These are phyloP conservation scores for Suncus etruscus DNA, from an alignment of 2,113 vertebrate species.

Conservation along the genomic window DNA sequence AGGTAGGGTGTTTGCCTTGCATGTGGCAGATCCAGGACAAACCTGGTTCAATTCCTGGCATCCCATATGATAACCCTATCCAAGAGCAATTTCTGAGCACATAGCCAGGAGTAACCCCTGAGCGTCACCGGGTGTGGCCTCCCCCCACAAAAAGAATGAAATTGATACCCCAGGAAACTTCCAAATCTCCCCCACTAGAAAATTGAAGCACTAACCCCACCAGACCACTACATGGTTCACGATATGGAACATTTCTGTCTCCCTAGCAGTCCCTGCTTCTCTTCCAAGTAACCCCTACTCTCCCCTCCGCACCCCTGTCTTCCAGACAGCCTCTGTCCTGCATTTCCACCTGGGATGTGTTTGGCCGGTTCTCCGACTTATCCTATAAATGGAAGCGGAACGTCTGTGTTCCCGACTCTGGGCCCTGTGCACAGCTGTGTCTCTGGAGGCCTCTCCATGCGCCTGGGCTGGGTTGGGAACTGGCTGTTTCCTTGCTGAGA, in stretches of 20 bases:
- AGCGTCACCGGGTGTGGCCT: too few relatives aligned
- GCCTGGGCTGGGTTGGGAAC: accelerated
- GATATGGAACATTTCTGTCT: not conserved
- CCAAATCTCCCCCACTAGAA: too few relatives aligned
- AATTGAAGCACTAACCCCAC: too few relatives aligned
- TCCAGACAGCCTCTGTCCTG: not conserved
- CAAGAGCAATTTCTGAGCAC: not conserved
- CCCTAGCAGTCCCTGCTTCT: not conserved
- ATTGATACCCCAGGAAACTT: too few relatives aligned
- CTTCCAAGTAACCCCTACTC: too few relatives aligned
- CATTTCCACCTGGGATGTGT: not conserved
- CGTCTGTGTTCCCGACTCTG: accelerated
- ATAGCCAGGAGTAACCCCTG: too few relatives aligned
- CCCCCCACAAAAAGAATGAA: too few relatives aligned
- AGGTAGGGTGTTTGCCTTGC: too few relatives aligned
- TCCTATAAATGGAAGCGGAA: not conserved
- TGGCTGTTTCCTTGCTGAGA: not conserved
- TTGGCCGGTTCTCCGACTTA: not conserved
- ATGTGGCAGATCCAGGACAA: too few relatives aligned
- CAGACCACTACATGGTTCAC: not conserved
- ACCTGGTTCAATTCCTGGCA: too few relatives aligned
- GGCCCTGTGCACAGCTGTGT: accelerated
- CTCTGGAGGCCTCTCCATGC: accelerated
- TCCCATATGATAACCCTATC: too few relatives aligned
- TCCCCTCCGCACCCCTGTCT: not conserved